Evolutionary conservation across 2,113 vertebrate genomes (phyloP).

Genomic region (Penelope pileata): DNA sequence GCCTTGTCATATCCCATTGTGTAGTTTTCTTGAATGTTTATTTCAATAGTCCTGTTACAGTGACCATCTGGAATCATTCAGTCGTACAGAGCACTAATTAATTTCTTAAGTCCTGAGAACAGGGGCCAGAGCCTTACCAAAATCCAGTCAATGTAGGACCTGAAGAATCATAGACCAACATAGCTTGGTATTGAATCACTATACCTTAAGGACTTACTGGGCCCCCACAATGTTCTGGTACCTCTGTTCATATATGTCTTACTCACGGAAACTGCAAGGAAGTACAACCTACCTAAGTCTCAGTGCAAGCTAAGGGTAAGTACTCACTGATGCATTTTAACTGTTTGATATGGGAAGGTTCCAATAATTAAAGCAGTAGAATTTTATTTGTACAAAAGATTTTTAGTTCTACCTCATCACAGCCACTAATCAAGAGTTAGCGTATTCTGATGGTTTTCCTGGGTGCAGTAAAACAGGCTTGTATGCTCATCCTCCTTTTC

Average conservation of each 20-base stretch:
- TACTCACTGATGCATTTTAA: background rate
- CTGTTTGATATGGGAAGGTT: background rate
- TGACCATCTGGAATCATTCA: conserved; percentile 18
- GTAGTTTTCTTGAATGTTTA: conserved; percentile 20
- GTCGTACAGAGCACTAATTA: background rate
- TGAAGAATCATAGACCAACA: background rate
- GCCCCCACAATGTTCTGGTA: background rate
- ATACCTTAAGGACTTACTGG: background rate
- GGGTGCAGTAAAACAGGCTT: background rate
- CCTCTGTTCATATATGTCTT: background rate
- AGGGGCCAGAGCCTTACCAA: background rate
- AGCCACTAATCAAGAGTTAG: background rate
- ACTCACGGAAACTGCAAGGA: background rate
- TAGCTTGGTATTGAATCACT: background rate
- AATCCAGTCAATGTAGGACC: background rate
- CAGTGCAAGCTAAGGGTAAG: background rate
- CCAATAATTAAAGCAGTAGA: background rate
- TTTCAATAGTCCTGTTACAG: background rate
- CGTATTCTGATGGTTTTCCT: background rate
- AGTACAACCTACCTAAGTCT: background rate
- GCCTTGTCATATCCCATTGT: background rate
- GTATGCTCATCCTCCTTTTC: background rate
- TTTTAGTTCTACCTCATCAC: background rate
- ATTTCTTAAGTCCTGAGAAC: background rate
- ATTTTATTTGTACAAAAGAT: background rate